Base-by-base conservation (phyloP, 2,888 invertebrate genomes). In the Drosophila emarginata region DNA sequence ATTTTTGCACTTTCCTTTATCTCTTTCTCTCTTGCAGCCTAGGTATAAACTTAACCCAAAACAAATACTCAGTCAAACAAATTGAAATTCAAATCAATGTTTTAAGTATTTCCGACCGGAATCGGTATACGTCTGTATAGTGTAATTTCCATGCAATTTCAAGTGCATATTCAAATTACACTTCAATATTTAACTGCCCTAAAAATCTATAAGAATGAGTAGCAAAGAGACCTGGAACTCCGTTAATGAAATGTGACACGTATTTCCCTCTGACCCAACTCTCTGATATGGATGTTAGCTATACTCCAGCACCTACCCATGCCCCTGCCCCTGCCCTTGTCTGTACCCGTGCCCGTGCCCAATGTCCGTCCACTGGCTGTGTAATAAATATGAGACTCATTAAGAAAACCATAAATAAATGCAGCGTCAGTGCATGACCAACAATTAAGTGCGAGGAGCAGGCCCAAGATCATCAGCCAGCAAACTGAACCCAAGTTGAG, bases 371-470 rank as follows among this genome's bases (percentile, higher is more conserved):
- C 69, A 72, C 75, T 69, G 76, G 61, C 58, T 67, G 69, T 78
- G 78, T 69, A 80, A 84, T 77, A 84, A 86, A 87, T 83, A 81
- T 86, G 79, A 79, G 77, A 84, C 80, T 89, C 87, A 89, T 89
- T 89, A 89, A 87, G 85, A 78, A 83, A 83, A 88, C 87, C 89
- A 89, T 89, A 87, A 88, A 88, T 85, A 89, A 89, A 81, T 80
- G 85, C 86, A 77, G 67, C 75, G 87, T 86, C 87, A 87, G 87
- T 70, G 87, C 77, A 81, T 79, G 82, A 84, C 84, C 78, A 70
- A 77, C 87, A 82, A 80, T 80, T 79, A 80, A 79, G 78, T 72
- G 82, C 70, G 74, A 78, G 84, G 67, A 78, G 79, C 72, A 71
- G 77, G 64, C 67, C 67, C 74, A 64, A 67, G 66, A 45, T 59